These are phyloP conservation scores for Orchesella flavescens DNA, from an alignment of 2,888 invertebrate genomes.

Conservation along the genomic window DNA sequence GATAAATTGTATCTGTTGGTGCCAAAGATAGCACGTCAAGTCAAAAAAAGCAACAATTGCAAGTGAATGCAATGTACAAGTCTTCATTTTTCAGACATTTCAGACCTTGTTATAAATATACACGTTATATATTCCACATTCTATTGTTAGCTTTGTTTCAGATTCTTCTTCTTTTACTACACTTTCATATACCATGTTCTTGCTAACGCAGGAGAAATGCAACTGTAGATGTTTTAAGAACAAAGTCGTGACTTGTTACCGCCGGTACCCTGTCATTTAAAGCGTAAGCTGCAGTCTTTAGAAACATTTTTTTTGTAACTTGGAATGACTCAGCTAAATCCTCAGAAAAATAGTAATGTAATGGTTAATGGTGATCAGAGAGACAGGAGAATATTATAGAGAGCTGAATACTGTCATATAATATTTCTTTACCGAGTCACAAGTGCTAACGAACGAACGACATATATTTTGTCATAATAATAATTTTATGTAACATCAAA, in stretches of 20 bases:
- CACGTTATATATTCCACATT: conserved; percentile 24
- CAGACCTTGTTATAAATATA: not conserved
- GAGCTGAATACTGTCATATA: too few species aligned
- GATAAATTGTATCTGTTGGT: conserved; percentile 24
- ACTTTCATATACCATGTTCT: not conserved
- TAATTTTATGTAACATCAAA: too few species aligned
- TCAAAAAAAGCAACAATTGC: not conserved
- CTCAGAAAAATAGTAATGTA: too few species aligned
- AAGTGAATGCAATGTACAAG: not conserved
- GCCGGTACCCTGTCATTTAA: conserved; percentile 52
- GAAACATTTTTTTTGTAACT: conserved; percentile 29
- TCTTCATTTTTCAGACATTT: not conserved
- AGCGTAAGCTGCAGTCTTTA: conserved; percentile 8
- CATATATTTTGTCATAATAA: too few species aligned
- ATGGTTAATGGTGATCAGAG: too few species aligned
- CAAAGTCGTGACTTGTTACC: conserved; percentile 57
- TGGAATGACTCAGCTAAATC: not conserved
- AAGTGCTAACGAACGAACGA: too few species aligned
- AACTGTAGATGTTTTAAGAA: conserved; percentile 11
- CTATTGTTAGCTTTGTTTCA: conserved; percentile 45
- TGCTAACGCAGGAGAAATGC: conserved; percentile 13
- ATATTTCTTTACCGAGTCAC: too few species aligned
- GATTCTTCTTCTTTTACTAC: not conserved
- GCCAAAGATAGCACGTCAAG: conserved; percentile 10
- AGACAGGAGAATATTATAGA: too few species aligned